Evolutionary conservation across 53 echinoderm and acorn worm genomes (phyloP).

Genomic region (Pentamera pediparva): DNA sequence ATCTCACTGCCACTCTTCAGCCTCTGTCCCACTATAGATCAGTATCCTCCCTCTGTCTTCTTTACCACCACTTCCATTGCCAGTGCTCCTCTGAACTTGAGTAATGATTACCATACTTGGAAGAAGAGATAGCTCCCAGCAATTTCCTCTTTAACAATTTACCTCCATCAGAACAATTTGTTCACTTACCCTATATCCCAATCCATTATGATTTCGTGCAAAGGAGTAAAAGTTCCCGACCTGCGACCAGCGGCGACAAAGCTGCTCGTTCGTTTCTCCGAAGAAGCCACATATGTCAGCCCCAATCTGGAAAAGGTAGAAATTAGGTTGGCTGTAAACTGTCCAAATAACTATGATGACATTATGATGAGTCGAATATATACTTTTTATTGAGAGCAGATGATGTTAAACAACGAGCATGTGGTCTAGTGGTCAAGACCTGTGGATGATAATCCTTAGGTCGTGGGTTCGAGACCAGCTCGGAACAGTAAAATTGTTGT

Average conservation of each 20-base stretch:
- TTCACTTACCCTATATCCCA: conserved; percentile 41
- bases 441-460: too few species aligned
- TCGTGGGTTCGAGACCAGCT: too few species aligned
- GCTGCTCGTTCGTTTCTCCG: conserved; percentile 44
- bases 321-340: background rate
- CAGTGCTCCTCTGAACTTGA: background rate
- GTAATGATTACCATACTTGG: background rate
- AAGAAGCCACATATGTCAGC: conserved; percentile 97
- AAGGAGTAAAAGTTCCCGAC: conserved; percentile 89
- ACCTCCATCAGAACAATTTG: too few species aligned
- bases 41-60: background rate
- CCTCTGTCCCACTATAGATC: too few species aligned
- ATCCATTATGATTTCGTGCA: conserved; percentile 81
- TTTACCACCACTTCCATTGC: background rate
- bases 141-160: too few species aligned
- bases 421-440: too few species aligned
- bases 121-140: background rate
- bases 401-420: background rate
- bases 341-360: background rate
- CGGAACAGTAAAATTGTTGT: too few species aligned
- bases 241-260: conserved; percentile 89
- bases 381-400: background rate
- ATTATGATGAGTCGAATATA: background rate
- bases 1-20: too few species aligned
- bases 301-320: conserved; percentile 41